Base-by-base conservation (phyloP, 2,797 vertebrate genomes). In the Crypturellus tataupa region DNA sequence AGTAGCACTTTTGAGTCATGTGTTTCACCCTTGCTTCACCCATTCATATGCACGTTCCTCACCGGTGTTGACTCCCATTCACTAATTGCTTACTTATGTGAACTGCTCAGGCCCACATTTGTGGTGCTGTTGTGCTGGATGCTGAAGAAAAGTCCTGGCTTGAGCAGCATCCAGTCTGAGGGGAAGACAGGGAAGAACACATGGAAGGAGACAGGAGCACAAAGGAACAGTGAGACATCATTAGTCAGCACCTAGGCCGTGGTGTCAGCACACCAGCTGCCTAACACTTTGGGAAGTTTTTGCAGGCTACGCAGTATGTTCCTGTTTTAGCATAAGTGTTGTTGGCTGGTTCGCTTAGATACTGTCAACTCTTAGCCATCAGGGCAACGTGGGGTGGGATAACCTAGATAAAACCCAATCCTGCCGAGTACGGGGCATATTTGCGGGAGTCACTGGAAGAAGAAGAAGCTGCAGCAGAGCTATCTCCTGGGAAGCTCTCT, bases 211-310 rank as follows among this genome's bases (percentile, higher is more conserved):
- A 58, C 47, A 90, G 77, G 63, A 81, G 89, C 59, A 72, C 67
- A 90, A 86, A 70, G 80, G 65, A 75, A 47, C 21, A 85, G 82
- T 67, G 94, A 81, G 87, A 86, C 35, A 67, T 49, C 67, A 17
- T 96, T 95, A 93, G 82, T 95, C 93, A 94, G 94, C 95, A 93
- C 67, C 84, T 9, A 63, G 80, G 70, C 91, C 72, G 76, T 0
- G 0, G 67, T 95, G 94, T 94, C 83, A 88, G 73, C 85, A 19
- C 67, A 84, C 85, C 89, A 95, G 89, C 89, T 96, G 93, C 83
- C 82, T 94, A 31, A 65, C 0, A 3, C 56, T 79, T 90, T 62
- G 80, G 87, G 81, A 92, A 88, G 85, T 62, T 90, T 92, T 93
- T 77, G n/a, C 70, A 79, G 89, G 63, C 76, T 71, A 27, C 0